Evolutionary conservation across 2,113 vertebrate species (phyloP).

Genomic region (Campylomormyrus numenius): DNA sequence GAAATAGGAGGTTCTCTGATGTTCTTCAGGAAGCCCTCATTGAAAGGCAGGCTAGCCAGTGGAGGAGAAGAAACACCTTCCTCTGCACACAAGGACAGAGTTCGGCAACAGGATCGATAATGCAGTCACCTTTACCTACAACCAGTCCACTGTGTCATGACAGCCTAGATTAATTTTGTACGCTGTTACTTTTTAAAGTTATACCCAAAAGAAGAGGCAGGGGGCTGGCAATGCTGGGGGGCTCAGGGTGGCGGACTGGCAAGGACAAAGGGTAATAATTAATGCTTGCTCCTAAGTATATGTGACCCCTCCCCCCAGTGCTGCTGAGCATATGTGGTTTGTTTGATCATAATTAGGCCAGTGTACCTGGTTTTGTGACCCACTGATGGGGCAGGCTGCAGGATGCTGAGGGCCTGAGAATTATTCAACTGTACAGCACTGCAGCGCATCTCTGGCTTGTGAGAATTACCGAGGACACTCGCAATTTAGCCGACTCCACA

Average conservation of each 20-base stretch:
- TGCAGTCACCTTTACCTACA: conserved; percentile 48
- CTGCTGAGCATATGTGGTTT: conserved; percentile 41
- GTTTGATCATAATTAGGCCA: conserved; percentile 55
- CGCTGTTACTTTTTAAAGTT: conserved; percentile 40
- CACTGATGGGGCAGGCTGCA: conserved; percentile 38
- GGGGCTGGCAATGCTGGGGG: neutral
- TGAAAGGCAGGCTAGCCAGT: neutral
- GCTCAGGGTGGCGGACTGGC: neutral
- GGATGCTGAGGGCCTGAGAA: neutral
- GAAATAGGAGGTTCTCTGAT: neutral
- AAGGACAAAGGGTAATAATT: neutral
- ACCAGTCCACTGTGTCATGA: neutral
- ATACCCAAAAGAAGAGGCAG: neutral
- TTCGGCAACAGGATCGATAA: neutral
- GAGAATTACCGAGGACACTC: neutral
- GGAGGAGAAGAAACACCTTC: neutral
- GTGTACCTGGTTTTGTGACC: conserved; percentile 51
- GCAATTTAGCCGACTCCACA: neutral
- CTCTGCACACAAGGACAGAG: neutral
- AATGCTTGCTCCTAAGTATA: neutral
- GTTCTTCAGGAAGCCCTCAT: neutral
- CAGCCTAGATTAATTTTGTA: conserved; percentile 53
- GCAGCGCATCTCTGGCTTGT: neutral
- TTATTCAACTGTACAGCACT: neutral
- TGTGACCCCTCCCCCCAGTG: conserved; percentile 8